Conservation (phyloP, 2,113 vertebrate genomes). For the Marcusenius ussheri region DNA sequence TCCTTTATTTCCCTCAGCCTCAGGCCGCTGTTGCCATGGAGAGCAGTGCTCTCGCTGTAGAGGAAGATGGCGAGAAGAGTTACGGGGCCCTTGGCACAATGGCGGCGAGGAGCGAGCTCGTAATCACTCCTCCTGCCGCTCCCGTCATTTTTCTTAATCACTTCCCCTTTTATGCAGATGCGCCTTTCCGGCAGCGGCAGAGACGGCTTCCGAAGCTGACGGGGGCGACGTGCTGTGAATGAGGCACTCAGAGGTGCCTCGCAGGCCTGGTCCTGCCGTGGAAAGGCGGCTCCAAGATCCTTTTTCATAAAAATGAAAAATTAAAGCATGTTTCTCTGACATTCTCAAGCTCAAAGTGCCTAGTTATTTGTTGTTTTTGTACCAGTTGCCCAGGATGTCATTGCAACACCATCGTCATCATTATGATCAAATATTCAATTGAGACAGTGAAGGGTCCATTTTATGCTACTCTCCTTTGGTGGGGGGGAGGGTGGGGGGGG, state of each 20-base stretch:
- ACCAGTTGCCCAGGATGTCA: not conserved
- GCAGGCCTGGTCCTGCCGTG: not conserved
- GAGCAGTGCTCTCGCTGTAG: not conserved
- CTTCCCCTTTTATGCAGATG: not conserved
- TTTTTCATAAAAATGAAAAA: not conserved
- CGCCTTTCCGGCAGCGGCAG: not conserved
- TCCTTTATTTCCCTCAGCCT: not conserved
- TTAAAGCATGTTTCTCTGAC: not conserved
- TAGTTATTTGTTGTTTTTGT: not conserved
- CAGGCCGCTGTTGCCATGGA: not conserved
- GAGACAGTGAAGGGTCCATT: not conserved
- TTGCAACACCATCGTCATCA: not conserved
- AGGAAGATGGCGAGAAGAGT: constrained; percentile 13
- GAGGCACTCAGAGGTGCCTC: not conserved
- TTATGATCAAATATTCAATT: not conserved
- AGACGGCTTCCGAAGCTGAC: no score
- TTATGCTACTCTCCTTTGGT: not conserved
- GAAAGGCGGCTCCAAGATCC: not conserved
- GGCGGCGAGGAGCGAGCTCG: not conserved
- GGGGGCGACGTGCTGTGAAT: not conserved
- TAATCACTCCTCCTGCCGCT: constrained; percentile 1
- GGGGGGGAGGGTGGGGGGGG: not conserved
- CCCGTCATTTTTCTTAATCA: constrained; percentile 9
- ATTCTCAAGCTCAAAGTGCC: not conserved
- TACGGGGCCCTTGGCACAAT: not conserved